Evolutionary conservation across 2,797 vertebrate genomes (phyloP), one percentile per base, ranked within the genome.

Genomic region (Carduelis carduelis): DNA sequence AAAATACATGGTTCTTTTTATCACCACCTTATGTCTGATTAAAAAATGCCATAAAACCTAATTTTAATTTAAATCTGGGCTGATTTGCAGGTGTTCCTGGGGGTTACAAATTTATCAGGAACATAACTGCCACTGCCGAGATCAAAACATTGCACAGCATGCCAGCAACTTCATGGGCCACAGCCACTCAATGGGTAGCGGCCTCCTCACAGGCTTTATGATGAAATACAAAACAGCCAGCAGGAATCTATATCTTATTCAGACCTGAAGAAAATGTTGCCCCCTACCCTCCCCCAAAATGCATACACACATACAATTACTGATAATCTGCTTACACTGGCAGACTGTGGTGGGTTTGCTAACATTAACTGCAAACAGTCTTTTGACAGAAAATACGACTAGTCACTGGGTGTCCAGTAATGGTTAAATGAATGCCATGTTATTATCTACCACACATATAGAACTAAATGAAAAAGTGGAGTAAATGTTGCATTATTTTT

Each of bases 241-340:
- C 98, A 98, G 98, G 98, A 98, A 98, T 98, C 98, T 98, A 98
- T 98, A 98, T 98, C 98, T 98, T 98, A 98, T 99, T 99, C 98
- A 98, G 97, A 98, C 97, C 98, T 98, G 98, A 98, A 98, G 98
- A 98, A 98, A 98, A 98, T 98, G 98, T 98, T 98, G 97, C 97
- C 97, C 97, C 98, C 98, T 98, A 97, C 98, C 98, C 97, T 98
- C 98, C 98, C 98, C 97, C 97, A 98, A 98, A 98, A 99, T 98
- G 98, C 98, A 98, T 98, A 98, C 98, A 99, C 98, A 99, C 98
- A 98, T 98, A 98, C 98, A 99, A 99, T 99, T 99, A 98, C 98
- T 98, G 98, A 98, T 99, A 98, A 99, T 99, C 98, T 99, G 98
- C 98, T 99, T 98, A 99, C 98, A 98, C 98, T 98, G 98, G 98